Percentiles rank a stretch among this genome's conserved stretches.
Evolutionary conservation across 1,140 invertebrate species (phyloP).

Genomic region (Harlomillsia oculata): DNA sequence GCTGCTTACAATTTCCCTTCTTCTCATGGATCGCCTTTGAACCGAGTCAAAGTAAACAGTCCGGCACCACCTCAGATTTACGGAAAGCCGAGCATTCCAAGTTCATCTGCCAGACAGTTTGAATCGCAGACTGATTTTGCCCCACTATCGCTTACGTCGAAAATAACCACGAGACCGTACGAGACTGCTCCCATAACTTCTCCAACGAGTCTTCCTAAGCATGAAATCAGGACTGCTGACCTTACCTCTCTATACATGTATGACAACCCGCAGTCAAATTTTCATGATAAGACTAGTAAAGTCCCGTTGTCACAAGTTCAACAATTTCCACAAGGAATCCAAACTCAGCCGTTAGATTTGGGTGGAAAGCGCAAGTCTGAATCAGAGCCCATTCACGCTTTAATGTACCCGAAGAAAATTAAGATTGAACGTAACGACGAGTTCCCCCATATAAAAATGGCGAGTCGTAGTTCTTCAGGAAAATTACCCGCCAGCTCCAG

Average conservation of each 20-base stretch:
- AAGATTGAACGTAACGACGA: too few species aligned
- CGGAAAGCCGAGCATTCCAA: slow-evolving; percentile 52
- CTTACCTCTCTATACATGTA: slow-evolving; percentile 33
- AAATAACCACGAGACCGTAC: slow-evolving; percentile 51
- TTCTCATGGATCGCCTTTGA: slow-evolving; percentile 17
- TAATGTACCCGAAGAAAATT: slow-evolving; percentile 30
- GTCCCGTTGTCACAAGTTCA: slow-evolving; percentile 36
- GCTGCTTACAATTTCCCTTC: background rate
- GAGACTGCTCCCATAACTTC: slow-evolving; percentile 30
- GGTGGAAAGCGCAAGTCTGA: slow-evolving; percentile 52
- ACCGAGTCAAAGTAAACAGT: slow-evolving; percentile 64
- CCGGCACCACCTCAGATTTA: slow-evolving; percentile 69
- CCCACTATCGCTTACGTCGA: slow-evolving; percentile 55
- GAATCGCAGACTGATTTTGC: slow-evolving; percentile 33
- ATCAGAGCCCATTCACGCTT: too few species aligned
- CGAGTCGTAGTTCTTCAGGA: too few species aligned
- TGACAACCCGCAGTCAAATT: slow-evolving; percentile 4
- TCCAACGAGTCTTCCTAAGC: slow-evolving; percentile 38
- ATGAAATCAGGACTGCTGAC: slow-evolving; percentile 31
- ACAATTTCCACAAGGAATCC: slow-evolving; percentile 38
- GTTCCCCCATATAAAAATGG: too few species aligned
- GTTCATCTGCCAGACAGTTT: slow-evolving; percentile 5
- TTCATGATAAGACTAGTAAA: background rate
- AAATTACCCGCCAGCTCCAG: too few species aligned
- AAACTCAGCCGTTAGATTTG: slow-evolving; percentile 63